Evolutionary conservation across 1,140 invertebrate species (phyloP).

Genomic region (Lepidotrigona ventralis): DNA sequence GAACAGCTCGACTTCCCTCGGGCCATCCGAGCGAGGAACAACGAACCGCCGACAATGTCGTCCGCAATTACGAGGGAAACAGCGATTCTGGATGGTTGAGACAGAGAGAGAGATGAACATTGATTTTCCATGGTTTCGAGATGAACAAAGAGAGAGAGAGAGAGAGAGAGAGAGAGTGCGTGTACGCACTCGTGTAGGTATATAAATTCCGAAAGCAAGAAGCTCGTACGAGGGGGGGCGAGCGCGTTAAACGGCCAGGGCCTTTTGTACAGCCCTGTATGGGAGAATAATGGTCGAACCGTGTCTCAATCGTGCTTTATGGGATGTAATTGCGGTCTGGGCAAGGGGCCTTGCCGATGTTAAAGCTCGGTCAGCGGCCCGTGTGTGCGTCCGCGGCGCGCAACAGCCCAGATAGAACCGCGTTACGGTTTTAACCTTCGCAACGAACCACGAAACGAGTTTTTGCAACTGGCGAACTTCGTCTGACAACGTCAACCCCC

Average conservation of each 20-base stretch:
- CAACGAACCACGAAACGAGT: constrained; percentile 67
- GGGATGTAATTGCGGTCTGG: constrained; percentile 76
- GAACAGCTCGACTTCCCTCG: background rate
- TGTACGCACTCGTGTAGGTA: constrained; percentile 28
- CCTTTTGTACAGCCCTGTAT: constrained; percentile 71
- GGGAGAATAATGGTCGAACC: constrained; percentile 76
- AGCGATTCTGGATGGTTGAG: background rate
- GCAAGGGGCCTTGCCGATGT: constrained; percentile 69
- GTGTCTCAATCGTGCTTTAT: constrained; percentile 78
- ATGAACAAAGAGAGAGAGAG: background rate
- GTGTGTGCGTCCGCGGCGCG: constrained; percentile 17
- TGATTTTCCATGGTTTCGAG: constrained; percentile 24
- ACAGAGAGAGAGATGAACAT: background rate
- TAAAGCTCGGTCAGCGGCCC: constrained; percentile 59
- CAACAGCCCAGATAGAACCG: constrained; percentile 49
- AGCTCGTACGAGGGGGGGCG: constrained; percentile 41
- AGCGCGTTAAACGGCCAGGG: constrained; percentile 58
- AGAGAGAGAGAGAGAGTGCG: constrained; percentile 1
- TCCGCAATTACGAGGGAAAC: constrained; percentile 25
- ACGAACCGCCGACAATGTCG: constrained; percentile 3
- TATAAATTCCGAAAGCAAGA: constrained; percentile 29
- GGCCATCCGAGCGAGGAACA: background rate
- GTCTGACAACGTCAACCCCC: background rate
- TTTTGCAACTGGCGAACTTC: constrained; percentile 40
- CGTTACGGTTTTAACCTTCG: constrained; percentile 74